Evolutionary conservation across 1,140 invertebrate species (phyloP).

Genomic region (Musca vetustissima): DNA sequence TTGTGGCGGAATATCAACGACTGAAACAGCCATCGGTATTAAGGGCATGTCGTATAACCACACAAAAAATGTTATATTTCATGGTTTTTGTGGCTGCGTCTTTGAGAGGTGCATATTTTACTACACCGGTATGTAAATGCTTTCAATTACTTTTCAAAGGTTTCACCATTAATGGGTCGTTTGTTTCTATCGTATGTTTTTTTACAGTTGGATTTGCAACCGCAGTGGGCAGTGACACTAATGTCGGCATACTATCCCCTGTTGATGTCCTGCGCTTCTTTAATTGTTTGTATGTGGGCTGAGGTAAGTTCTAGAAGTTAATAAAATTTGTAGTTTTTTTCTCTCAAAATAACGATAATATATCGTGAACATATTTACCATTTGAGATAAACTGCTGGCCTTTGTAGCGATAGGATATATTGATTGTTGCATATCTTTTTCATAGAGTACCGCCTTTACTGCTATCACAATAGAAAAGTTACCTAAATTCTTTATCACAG

Average conservation of each 20-base stretch:
- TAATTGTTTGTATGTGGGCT: constrained; percentile 94
- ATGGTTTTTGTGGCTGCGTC: constrained; percentile 84
- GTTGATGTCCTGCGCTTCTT: constrained; percentile 82
- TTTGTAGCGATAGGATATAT: no score
- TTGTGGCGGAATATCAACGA: constrained; percentile 77
- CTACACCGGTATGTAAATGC: constrained; percentile 73
- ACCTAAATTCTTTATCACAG: no score
- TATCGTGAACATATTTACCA: no score
- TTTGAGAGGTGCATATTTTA: constrained; percentile 86
- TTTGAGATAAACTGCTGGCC: no score
- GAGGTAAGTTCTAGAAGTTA: constrained; percentile 69
- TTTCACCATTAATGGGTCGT: not conserved
- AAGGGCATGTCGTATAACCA: constrained; percentile 82
- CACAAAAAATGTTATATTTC: constrained; percentile 88
- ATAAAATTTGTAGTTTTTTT: no score
- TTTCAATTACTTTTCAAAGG: constrained; percentile 9
- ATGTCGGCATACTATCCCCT: constrained; percentile 90
- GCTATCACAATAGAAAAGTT: no score
- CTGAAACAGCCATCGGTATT: constrained; percentile 80
- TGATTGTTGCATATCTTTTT: no score
- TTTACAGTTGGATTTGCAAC: constrained; percentile 72
- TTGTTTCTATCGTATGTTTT: constrained; percentile 17
- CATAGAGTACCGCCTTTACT: no score
- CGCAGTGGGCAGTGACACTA: constrained; percentile 81
- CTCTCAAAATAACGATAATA: no score